Base-by-base conservation (phyloP, 2,113 vertebrate genomes). In the Thinocorus orbignyianus region DNA sequence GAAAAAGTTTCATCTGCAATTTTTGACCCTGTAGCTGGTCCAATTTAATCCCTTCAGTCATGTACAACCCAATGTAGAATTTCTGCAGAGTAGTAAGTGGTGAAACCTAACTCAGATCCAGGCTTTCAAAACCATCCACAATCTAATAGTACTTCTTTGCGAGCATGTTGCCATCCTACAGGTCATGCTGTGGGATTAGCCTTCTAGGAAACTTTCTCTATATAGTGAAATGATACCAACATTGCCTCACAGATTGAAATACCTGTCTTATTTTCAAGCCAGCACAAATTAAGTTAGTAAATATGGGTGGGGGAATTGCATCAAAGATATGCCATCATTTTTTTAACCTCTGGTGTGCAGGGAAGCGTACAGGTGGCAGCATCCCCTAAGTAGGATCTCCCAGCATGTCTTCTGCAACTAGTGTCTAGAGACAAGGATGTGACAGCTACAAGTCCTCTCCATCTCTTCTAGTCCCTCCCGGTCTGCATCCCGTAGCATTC, bases 401-500 rank as follows among this genome's bases (percentile, higher is more conserved):
- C 33, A 54, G 44, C 10, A 7, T 42, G 16, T 55, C 14, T 72
- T 54, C 78, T 72, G 22, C 54, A 79, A n/a, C 49, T 2, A 1
- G 19, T 6, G 7, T 33, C 37, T 28, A 52, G 25, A 58, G 49
- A n/a, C 1, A 6, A 55, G 26, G 26, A 31, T 25, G 33, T 30
- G 49, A 25, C 11, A 61, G 7, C 37, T 18, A 7, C 25, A 19
- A 46, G n/a, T 10, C 23, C 37, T 73, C 17, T 60, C 24, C 44
- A 57, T 37, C 70, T 52, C 66, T 77, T 55, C 46, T 24, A 17
- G 20, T 18, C 15, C 26, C 20, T 65, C 44, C 41, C 61, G 79
- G 24, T 6, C 11, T 37, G 26, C 23, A 44, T 18, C 46, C n/a
- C 4, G 0, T 33, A 35, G 16, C 6, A 8, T 4, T 44, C 42